These are phyloP conservation scores for Tethya wilhelma DNA, from an alignment of 37 sponge, comb jelly and placozoan genomes.

Conservation along the genomic window DNA sequence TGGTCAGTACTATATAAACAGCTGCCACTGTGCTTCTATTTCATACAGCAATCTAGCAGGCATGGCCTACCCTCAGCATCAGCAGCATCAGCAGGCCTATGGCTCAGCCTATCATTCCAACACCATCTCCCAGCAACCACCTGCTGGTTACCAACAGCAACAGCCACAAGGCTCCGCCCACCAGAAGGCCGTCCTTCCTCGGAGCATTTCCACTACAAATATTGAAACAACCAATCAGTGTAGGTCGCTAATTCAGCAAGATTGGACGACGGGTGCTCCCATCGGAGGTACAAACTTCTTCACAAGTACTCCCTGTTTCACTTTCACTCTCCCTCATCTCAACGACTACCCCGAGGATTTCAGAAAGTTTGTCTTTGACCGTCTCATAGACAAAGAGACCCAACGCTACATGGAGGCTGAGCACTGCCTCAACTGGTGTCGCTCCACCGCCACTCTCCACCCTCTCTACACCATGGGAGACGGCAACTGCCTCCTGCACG, in stretches of 20 bases:
- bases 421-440: conserved; percentile 66
- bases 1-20: too few species aligned
- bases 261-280: conserved; percentile 18
- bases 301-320: conserved; percentile 30
- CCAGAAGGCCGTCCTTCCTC: too few species aligned
- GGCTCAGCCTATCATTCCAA: too few species aligned
- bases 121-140: too few species aligned
- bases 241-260: conserved; percentile 16
- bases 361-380: conserved; percentile 31
- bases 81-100: too few species aligned
- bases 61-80: too few species aligned
- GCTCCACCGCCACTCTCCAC: conserved; percentile 4
- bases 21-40: too few species aligned
- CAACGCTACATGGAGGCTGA: conserved; percentile 33
- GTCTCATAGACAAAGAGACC: conserved; percentile 27
- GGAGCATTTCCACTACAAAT: conserved; percentile 50
- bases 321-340: conserved; percentile 47
- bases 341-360: conserved; percentile 41
- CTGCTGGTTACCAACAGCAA: too few species aligned
- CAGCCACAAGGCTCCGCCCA: too few species aligned
- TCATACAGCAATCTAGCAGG: too few species aligned
- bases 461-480: conserved; percentile 70
- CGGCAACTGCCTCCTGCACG: conserved; percentile 87
- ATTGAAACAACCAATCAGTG: conserved; percentile 29
- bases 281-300: conserved; percentile 47